Conservation (phyloP, 2,113 vertebrate genomes). For the Petroica traversi region DNA sequence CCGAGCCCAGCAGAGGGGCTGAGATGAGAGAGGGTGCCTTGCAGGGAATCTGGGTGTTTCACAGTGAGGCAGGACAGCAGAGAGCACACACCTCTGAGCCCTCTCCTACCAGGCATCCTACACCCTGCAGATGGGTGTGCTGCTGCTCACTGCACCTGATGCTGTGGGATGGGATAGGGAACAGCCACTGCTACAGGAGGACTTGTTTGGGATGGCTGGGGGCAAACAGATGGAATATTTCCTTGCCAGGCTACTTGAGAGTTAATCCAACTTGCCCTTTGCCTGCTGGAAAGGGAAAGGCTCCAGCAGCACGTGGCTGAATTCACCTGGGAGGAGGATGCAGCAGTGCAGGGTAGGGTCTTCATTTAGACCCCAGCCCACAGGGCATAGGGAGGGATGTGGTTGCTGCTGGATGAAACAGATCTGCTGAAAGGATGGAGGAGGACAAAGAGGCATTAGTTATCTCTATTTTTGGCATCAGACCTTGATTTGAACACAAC, state of each 20-base stretch:
- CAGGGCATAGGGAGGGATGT: accelerated
- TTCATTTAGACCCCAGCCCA: accelerated
- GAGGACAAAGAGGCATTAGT: background rate
- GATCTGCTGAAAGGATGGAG: background rate
- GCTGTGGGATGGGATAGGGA: background rate
- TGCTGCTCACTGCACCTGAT: background rate
- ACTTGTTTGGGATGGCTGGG: background rate
- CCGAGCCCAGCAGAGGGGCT: accelerated
- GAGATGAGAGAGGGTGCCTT: accelerated
- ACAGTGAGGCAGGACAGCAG: background rate
- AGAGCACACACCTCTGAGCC: background rate
- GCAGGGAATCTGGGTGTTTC: background rate
- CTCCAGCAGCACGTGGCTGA: background rate
- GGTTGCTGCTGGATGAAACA: background rate
- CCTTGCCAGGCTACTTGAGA: background rate
- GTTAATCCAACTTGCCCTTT: background rate
- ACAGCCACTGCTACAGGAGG: background rate
- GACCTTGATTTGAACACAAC: background rate
- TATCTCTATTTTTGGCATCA: background rate
- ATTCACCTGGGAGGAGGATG: background rate
- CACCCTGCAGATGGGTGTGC: background rate
- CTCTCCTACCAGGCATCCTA: background rate
- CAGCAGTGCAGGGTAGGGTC: background rate
- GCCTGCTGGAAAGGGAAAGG: background rate
- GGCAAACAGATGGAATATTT: background rate